Conservation (phyloP, 92 coral and sea anemone species). For the Umimayanthus chanpuru region DNA sequence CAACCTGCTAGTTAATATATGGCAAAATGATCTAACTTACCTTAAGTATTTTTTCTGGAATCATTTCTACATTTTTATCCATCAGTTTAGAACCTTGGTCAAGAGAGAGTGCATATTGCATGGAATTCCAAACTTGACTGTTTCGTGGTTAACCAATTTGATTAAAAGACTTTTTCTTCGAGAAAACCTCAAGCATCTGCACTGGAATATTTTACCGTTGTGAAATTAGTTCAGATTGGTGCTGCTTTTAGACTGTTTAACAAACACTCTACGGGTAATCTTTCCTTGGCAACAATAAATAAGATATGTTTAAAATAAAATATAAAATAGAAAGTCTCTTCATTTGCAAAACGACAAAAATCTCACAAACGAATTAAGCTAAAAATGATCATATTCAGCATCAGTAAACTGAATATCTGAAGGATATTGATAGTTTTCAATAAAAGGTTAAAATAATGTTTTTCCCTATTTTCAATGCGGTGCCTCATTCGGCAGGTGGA, state of each 20-base stretch:
- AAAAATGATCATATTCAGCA: too few species aligned
- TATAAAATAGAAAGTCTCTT: background rate
- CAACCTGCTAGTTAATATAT: background rate
- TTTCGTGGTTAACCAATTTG: background rate
- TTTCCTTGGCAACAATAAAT: background rate
- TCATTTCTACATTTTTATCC: background rate
- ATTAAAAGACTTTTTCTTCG: too few species aligned
- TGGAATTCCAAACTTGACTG: background rate
- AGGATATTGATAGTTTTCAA: background rate
- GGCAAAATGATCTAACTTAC: background rate
- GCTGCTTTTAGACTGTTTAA: background rate
- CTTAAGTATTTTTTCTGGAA: background rate
- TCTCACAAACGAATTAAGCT: background rate
- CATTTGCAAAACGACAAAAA: background rate
- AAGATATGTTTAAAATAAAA: too few species aligned
- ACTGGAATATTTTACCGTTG: background rate
- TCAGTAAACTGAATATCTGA: background rate
- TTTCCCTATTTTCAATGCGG: background rate
- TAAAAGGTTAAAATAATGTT: too few species aligned
- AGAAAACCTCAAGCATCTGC: background rate
- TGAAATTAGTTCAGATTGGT: background rate
- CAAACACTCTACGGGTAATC: background rate
- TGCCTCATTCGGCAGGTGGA: background rate
- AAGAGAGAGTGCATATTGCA: background rate
- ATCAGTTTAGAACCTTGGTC: background rate